A percentile compares a stretch with the other conserved stretches of the same genome.
Evolutionary conservation across 2,113 vertebrate species (phyloP).

Genomic region (Calidris pygmaea): DNA sequence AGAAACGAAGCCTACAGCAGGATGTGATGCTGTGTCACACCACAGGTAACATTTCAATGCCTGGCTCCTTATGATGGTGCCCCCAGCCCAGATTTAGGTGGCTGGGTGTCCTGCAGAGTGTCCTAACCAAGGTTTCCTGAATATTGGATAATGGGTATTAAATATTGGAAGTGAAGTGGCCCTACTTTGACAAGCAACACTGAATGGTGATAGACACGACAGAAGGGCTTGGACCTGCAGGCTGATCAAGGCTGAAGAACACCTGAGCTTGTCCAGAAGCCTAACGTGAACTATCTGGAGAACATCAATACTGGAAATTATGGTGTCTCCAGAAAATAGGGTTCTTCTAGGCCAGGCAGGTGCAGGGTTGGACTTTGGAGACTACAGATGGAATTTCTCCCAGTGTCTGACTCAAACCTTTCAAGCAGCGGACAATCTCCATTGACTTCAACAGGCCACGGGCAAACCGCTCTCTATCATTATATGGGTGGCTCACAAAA

Average conservation of each 20-base stretch:
- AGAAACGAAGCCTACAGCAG: neutral
- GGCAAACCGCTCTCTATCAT: neutral
- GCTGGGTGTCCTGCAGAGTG: neutral
- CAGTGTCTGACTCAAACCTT: neutral
- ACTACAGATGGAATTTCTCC: neutral
- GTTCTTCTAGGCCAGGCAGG: neutral
- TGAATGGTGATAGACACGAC: neutral
- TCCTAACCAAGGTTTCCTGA: neutral
- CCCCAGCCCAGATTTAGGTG: neutral
- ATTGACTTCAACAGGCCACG: neutral
- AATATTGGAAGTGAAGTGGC: neutral
- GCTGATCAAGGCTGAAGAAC: neutral
- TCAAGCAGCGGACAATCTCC: neutral
- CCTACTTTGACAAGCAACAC: neutral
- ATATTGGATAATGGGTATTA: neutral
- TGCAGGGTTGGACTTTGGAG: neutral
- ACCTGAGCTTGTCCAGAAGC: neutral
- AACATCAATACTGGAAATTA: neutral
- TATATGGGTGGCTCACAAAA: neutral
- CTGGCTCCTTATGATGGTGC: neutral
- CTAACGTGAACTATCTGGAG: neutral
- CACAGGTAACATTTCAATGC: neutral
- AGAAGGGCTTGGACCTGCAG: neutral
- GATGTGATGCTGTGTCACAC: neutral
- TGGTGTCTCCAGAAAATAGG: rapidly evolving